Evolutionary conservation across 2,888 invertebrate species (phyloP).

Genomic region (Lissonota sp.): DNA sequence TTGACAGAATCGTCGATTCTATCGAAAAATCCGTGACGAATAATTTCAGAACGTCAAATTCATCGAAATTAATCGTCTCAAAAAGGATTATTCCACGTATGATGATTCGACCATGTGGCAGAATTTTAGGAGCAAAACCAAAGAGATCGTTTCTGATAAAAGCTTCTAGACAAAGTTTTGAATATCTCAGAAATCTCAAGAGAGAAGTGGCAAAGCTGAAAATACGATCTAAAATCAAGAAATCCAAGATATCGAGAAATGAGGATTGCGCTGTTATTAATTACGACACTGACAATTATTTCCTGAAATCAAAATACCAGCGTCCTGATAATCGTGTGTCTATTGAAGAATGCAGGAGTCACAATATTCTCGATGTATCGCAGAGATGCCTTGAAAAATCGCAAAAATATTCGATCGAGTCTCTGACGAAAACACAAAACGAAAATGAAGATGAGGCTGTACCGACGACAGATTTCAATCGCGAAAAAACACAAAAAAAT

Average conservation of each 20-base stretch:
- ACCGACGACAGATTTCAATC: too few species aligned
- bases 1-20: constrained; percentile 5
- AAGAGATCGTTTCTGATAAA: constrained; percentile 37
- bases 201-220: neutral
- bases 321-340: too few species aligned
- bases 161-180: neutral
- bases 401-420: neutral
- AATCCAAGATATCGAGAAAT: too few species aligned
- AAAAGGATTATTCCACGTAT: constrained; percentile 15
- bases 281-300: too few species aligned
- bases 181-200: neutral
- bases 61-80: neutral
- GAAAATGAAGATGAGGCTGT: neutral
- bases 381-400: neutral
- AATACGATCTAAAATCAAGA: too few species aligned
- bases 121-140: constrained; percentile 6
- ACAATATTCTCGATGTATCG: neutral
- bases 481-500: too few species aligned
- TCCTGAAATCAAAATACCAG: too few species aligned
- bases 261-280: too few species aligned
- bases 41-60: neutral
- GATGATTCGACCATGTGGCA: neutral
- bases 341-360: too few species aligned
- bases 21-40: constrained; percentile 15
- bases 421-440: neutral